Base-by-base conservation (phyloP, 2,113 vertebrate genomes). In the Poecilia latipinna region DNA sequence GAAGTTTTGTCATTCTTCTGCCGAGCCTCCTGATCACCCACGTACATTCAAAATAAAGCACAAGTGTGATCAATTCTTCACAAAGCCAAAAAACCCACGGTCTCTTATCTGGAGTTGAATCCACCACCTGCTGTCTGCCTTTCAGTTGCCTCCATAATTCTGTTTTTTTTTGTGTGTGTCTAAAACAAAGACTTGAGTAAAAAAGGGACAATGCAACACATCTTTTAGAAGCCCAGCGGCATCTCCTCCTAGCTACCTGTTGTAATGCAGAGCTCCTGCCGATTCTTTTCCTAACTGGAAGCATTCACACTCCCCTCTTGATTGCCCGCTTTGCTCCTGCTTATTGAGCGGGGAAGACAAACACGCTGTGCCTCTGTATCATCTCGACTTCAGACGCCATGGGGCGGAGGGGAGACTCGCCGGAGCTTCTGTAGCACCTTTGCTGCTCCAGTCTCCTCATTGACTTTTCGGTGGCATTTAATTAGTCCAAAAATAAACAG, bases 331-430 rank as follows among this genome's bases (percentile, higher is more conserved):
- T 67, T 69, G 60, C 64, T 70, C 8, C 29, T 66, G 11, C 54
- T 66, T 61, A 51, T 74, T 72, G 44, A 72, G 33, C 31, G 32
- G 60, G 48, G n/a, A 32, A 35, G 64, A 67, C 19, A 35, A 48
- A 69, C 75, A 54, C 33, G 42, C 79, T 75, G 70, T 67, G 71
- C 68, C 64, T 64, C 68, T 82, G 79, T 84, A 32, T 82, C 75
- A 79, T 63, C 37, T 80, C 39, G 48, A 28, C 22, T 62, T 76
- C 75, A 37, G 54, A 67, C 37, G 28, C 62, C 0, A 7, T 4
- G 11, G 51, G 60, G 57, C 17, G 51, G 60, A 44, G n/a, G 35
- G 35, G 35, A 2, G 65, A 26, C 4, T 65, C 8, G 1, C 62
- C 73, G 66, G 13, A 33, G 73, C 57, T 64, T 77, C 51, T 10